A percentile compares a stretch with the other conserved stretches of the same genome.
These are phyloP conservation scores for Halocynthia aurantium DNA, from an alignment of 23 tunicate species.

Conservation along the genomic window DNA sequence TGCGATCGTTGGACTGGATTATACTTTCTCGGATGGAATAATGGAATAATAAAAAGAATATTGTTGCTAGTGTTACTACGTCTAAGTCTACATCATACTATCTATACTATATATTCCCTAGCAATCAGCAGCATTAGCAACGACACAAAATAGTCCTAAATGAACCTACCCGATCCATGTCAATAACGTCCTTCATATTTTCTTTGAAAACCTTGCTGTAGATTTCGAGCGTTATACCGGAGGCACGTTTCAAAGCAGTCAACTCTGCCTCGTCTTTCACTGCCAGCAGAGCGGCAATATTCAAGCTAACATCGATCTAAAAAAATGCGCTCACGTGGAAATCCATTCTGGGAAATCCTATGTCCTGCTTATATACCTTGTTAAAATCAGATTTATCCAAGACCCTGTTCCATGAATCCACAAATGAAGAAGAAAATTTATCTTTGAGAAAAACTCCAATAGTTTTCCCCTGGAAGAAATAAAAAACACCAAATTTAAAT, in stretches of 20 bases:
- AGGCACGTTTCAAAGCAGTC: constrained; percentile 60
- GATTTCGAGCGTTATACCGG: constrained; percentile 78
- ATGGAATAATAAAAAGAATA: too few relatives aligned
- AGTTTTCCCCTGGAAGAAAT: constrained; percentile 62
- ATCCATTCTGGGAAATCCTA: not conserved
- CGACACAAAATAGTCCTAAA: not conserved
- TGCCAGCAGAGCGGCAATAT: constrained; percentile 62
- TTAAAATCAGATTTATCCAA: constrained; percentile 42
- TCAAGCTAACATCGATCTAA: constrained; percentile 69
- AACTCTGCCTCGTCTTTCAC: constrained; percentile 89
- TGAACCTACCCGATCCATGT: constrained; percentile 69
- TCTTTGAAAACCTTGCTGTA: constrained; percentile 93
- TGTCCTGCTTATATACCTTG: constrained; percentile 26
- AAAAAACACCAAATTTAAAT: not conserved
- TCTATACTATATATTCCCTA: too few relatives aligned
- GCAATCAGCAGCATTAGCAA: too few relatives aligned
- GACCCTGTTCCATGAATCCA: constrained; percentile 64
- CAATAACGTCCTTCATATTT: constrained; percentile 85
- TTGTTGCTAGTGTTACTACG: too few relatives aligned
- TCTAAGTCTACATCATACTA: too few relatives aligned
- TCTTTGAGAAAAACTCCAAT: constrained; percentile 85
- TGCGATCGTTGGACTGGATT: too few relatives aligned
- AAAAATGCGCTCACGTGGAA: not conserved
- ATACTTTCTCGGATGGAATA: too few relatives aligned
- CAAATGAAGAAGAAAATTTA: constrained; percentile 88